Conservation (phyloP, 1,140 invertebrate genomes). For the Drosophila hydei region DNA sequence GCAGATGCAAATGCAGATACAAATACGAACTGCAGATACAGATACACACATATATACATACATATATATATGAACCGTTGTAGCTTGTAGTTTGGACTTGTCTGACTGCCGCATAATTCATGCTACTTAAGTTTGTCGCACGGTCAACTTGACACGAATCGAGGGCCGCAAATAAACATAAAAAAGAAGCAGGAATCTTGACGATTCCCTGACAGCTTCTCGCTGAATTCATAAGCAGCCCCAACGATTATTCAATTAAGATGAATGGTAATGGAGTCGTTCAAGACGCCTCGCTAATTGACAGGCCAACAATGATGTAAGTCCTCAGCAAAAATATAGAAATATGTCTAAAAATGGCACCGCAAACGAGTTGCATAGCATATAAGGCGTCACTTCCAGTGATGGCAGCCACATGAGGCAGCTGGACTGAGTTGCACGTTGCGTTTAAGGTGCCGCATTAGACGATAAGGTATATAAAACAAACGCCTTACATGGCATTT, state of each 20-base stretch:
- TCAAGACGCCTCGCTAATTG: slow-evolving; percentile 66
- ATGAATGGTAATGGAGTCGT: slow-evolving; percentile 77
- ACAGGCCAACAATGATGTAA: slow-evolving; percentile 48
- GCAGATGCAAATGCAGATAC: slow-evolving; percentile 27
- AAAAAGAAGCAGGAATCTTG: slow-evolving; percentile 14
- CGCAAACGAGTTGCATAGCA: slow-evolving; percentile 13
- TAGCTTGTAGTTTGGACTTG: slow-evolving; percentile 30
- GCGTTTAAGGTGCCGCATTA: neutral
- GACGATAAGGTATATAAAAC: neutral
- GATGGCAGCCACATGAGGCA: slow-evolving; percentile 28
- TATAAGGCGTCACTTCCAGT: slow-evolving; percentile 48
- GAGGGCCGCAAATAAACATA: slow-evolving; percentile 35
- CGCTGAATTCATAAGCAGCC: slow-evolving; percentile 58
- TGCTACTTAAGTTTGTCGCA: slow-evolving; percentile 70
- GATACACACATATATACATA: slow-evolving; percentile 20
- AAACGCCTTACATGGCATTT: slow-evolving; percentile 1
- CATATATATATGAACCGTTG: slow-evolving; percentile 12
- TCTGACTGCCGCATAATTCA: slow-evolving; percentile 67
- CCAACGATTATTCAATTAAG: slow-evolving; percentile 79
- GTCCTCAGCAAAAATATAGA: slow-evolving; percentile 7
- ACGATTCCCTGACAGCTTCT: slow-evolving; percentile 43
- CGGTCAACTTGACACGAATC: slow-evolving; percentile 50
- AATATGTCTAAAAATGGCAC: slow-evolving; percentile 27
- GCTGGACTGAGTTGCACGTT: slow-evolving; percentile 36
- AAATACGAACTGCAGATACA: slow-evolving; percentile 30